Evolutionary conservation across 1,140 invertebrate genomes (phyloP).

Genomic region (Bombus sylvicola): DNA sequence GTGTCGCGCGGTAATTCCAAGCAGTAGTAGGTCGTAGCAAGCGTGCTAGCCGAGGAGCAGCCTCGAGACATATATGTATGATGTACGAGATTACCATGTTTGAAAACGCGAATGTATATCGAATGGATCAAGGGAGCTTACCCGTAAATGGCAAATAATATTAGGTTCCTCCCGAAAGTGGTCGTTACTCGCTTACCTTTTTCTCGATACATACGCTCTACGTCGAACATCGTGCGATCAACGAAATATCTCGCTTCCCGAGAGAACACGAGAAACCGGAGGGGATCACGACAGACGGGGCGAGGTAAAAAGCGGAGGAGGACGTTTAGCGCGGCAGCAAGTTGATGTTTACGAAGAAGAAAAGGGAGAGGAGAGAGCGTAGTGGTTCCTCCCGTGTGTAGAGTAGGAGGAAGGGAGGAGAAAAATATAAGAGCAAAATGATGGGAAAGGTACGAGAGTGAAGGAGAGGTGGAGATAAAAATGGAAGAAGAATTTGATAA

Average conservation of each 20-base stretch:
- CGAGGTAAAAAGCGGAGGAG: conserved; percentile 14
- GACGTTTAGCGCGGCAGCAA: conserved; percentile 1
- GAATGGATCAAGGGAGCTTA: conserved; percentile 3
- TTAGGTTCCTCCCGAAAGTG: neutral
- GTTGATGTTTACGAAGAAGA: neutral
- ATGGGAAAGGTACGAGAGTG: neutral
- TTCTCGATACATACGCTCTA: conserved; percentile 1
- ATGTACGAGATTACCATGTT: neutral
- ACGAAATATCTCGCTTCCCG: neutral
- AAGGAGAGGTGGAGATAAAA: neutral
- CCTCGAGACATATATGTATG: neutral
- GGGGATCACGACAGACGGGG: neutral
- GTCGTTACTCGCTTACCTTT: conserved; percentile 3
- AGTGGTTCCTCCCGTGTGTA: neutral
- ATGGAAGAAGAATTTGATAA: neutral
- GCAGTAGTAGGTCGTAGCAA: conserved; percentile 7
- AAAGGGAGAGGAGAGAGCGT: conserved; percentile 33
- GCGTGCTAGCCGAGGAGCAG: neutral
- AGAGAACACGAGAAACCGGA: neutral
- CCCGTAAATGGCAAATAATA: neutral
- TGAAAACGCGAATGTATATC: neutral
- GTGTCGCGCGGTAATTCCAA: conserved; percentile 7
- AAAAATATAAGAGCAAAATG: too few relatives aligned
- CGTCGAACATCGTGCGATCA: conserved; percentile 1
- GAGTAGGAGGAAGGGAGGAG: neutral